phyloP scores from a whole-genome alignment of 1,140 invertebrate genomes.

The Ganaspis sp. region DNA sequence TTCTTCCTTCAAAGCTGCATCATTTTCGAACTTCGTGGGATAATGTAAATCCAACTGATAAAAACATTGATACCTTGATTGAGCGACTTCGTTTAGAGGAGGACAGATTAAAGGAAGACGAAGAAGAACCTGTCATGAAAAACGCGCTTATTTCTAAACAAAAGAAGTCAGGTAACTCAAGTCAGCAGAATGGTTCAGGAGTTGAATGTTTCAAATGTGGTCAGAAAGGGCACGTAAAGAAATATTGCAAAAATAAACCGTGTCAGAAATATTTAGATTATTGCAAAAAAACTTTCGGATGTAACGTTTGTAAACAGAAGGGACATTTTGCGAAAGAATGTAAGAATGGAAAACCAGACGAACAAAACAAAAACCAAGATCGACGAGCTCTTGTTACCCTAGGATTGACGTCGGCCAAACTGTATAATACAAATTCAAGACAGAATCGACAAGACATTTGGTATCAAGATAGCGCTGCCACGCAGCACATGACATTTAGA shows the following conservation, averaged over 20 bases:
- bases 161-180: not conserved
- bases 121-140: not conserved
- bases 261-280: constrained; percentile 42
- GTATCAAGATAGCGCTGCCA: constrained; percentile 56
- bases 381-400: constrained; percentile 44
- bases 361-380: not conserved
- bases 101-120: constrained; percentile 9
- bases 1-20: constrained; percentile 47
- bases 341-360: not conserved
- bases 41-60: constrained; percentile 41
- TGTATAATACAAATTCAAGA: constrained; percentile 34
- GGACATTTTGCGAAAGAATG: constrained; percentile 38
- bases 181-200: not conserved
- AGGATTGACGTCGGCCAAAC: constrained; percentile 42
- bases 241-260: constrained; percentile 43
- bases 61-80: constrained; percentile 26
- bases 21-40: constrained; percentile 53
- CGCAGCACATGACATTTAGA: constrained; percentile 51
- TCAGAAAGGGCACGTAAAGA: constrained; percentile 37
- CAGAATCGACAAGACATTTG: constrained; percentile 32
- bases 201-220: constrained; percentile 42
- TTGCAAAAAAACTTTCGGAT: constrained; percentile 45
- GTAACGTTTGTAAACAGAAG: constrained; percentile 42
- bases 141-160: constrained; percentile 33
- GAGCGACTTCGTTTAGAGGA: constrained; percentile 30